phyloP scores from a whole-genome alignment of 2,888 invertebrate species.

The Galeruca laticollis region DNA sequence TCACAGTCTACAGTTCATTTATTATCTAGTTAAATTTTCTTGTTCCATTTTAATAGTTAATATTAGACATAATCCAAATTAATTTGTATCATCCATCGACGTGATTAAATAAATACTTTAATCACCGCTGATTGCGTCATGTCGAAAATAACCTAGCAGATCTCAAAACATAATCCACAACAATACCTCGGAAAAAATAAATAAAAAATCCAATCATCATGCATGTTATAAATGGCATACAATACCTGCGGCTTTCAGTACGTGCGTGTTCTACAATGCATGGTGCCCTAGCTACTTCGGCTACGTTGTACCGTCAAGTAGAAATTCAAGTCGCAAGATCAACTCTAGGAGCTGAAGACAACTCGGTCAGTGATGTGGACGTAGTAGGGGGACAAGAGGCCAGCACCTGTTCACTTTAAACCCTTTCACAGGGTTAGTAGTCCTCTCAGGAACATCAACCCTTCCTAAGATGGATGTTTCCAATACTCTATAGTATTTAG shows the following conservation, averaged over 20 bases:
- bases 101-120: background rate
- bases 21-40: no score
- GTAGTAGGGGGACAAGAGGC: constrained; percentile 55
- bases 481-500: constrained; percentile 35
- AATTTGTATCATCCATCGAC: background rate
- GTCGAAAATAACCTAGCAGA: constrained; percentile 22
- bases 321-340: constrained; percentile 60
- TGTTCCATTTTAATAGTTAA: background rate
- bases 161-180: constrained; percentile 28
- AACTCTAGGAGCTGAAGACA: constrained; percentile 46
- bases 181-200: constrained; percentile 20
- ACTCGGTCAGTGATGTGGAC: constrained; percentile 46
- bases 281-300: constrained; percentile 41
- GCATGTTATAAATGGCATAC: constrained; percentile 55
- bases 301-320: constrained; percentile 41
- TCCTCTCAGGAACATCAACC: constrained; percentile 33
- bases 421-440: constrained; percentile 57
- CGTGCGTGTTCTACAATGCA: constrained; percentile 2
- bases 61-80: background rate
- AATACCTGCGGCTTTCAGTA: constrained; percentile 56
- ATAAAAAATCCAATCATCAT: constrained; percentile 36
- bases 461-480: constrained; percentile 46
- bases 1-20: no score
- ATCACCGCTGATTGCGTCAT: background rate
- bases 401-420: constrained; percentile 64